Percentiles rank a stretch among this genome's conserved stretches.
These are phyloP conservation scores for Cheilosia pagana DNA, from an alignment of 2,888 invertebrate genomes.

Conservation along the genomic window DNA sequence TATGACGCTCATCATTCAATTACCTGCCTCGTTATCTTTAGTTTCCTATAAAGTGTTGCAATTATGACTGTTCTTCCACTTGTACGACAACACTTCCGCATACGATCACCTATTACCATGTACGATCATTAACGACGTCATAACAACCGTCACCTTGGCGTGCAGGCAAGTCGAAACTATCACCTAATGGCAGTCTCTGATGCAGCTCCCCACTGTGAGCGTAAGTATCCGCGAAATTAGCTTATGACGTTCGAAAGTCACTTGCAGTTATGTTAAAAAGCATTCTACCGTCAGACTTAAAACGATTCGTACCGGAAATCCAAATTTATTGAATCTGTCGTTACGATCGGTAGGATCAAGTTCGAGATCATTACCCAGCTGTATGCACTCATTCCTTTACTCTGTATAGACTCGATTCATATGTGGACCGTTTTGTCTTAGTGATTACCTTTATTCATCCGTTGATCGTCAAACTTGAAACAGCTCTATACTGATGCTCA, in stretches of 20 bases:
- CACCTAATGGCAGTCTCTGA: not conserved
- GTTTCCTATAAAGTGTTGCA: not conserved
- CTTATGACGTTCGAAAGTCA: not conserved
- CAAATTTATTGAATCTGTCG: not conserved
- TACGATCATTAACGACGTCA: conserved; percentile 11
- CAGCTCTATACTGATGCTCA: not conserved
- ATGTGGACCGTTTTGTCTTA: not conserved
- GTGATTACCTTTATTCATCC: not conserved
- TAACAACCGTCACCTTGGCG: conserved; percentile 15
- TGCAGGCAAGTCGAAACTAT: conserved; percentile 2
- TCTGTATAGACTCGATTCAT: not conserved
- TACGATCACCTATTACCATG: conserved; percentile 5
- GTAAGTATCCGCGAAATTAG: conserved; percentile 7
- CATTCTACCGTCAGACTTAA: not conserved
- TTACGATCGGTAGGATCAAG: not conserved
- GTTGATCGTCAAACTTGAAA: not conserved
- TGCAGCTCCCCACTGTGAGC: conserved; percentile 1
- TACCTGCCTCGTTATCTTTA: not conserved
- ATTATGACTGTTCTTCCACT: conserved; percentile 4
- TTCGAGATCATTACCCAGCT: not conserved
- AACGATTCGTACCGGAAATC: conserved; percentile 1
- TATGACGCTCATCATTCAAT: not conserved
- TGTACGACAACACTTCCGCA: conserved; percentile 1
- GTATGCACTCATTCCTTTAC: no score
- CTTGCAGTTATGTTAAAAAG: not conserved